Conservation (phyloP, 2,888 invertebrate genomes). For the Coleophora deauratella region DNA sequence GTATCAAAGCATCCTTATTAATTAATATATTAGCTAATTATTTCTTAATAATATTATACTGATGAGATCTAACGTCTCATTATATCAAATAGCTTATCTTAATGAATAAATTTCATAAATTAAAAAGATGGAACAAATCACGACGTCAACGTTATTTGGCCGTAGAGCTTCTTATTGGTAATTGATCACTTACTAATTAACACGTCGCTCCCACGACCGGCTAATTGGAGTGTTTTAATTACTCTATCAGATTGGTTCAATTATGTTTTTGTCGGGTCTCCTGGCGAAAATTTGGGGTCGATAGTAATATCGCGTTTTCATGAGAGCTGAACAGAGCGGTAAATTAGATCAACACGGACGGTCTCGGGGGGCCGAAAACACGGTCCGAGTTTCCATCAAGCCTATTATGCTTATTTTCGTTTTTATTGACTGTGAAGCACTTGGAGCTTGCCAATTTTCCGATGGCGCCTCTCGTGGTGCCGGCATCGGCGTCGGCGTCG, state of each 20-base stretch:
- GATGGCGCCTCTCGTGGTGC: slow-evolving; percentile 26
- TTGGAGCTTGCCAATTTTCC: slow-evolving; percentile 25
- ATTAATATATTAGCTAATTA: too few relatives aligned
- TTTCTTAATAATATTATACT: too few relatives aligned
- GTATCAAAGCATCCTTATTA: too few relatives aligned
- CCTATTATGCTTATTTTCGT: slow-evolving; percentile 38
- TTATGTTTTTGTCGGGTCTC: slow-evolving; percentile 8
- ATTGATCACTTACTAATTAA: slow-evolving; percentile 43
- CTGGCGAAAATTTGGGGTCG: slow-evolving; percentile 11
- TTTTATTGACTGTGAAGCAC: slow-evolving; percentile 36
- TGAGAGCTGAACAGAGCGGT: slow-evolving; percentile 20
- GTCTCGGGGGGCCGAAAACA: slow-evolving; percentile 32
- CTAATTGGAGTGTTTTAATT: slow-evolving; percentile 29
- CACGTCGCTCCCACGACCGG: slow-evolving; percentile 29
- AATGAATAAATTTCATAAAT: too few relatives aligned
- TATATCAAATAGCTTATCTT: too few relatives aligned
- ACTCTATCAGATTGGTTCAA: slow-evolving; percentile 9
- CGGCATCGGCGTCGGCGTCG: slow-evolving; percentile 17
- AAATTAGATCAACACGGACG: slow-evolving; percentile 41
- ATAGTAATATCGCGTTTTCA: slow-evolving; percentile 26
- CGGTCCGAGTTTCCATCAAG: slow-evolving; percentile 34
- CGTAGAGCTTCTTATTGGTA: slow-evolving; percentile 23
- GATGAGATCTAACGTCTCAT: too few relatives aligned
- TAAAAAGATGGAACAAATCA: too few relatives aligned
- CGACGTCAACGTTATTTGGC: slow-evolving; percentile 23